Conservation (phyloP, 2,113 vertebrate species). For the Corythornis vintsioides region DNA sequence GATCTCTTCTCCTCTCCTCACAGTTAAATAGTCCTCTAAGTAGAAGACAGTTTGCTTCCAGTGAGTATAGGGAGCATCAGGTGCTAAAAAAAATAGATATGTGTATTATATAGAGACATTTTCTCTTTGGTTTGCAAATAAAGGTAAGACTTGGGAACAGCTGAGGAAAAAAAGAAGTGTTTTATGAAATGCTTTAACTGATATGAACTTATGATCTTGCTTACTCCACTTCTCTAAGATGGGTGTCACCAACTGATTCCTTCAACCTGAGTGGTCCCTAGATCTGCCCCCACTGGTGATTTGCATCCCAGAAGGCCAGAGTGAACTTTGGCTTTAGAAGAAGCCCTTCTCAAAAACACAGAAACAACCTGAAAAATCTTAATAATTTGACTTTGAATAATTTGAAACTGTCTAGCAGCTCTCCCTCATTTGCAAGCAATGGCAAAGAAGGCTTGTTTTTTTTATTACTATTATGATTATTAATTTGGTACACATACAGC, state of each 20-base stretch:
- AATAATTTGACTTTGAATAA: background rate
- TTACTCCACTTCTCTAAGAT: background rate
- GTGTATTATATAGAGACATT: background rate
- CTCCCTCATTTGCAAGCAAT: background rate
- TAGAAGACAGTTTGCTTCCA: constrained; percentile 99
- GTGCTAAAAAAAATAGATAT: constrained; percentile 76
- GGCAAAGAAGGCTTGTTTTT: no score
- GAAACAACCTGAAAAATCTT: background rate
- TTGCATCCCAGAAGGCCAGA: background rate
- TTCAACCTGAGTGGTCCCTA: background rate
- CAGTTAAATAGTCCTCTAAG: constrained; percentile 94
- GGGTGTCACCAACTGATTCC: background rate
- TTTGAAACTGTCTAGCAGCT: background rate
- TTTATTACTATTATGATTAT: background rate
- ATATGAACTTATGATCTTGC: background rate
- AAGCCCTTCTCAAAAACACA: background rate
- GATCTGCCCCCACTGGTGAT: background rate
- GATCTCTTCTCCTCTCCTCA: constrained; percentile 93
- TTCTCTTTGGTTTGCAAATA: background rate
- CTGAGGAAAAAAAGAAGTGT: background rate
- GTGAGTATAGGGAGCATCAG: constrained; percentile 93
- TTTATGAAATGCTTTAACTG: background rate
- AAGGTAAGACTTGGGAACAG: background rate
- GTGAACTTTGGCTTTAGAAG: background rate
- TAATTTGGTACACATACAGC: background rate